A percentile compares a stretch with the other conserved stretches of the same genome.
Evolutionary conservation across 2,888 invertebrate genomes (phyloP).

Genomic region (Cerceris ruficornis): DNA sequence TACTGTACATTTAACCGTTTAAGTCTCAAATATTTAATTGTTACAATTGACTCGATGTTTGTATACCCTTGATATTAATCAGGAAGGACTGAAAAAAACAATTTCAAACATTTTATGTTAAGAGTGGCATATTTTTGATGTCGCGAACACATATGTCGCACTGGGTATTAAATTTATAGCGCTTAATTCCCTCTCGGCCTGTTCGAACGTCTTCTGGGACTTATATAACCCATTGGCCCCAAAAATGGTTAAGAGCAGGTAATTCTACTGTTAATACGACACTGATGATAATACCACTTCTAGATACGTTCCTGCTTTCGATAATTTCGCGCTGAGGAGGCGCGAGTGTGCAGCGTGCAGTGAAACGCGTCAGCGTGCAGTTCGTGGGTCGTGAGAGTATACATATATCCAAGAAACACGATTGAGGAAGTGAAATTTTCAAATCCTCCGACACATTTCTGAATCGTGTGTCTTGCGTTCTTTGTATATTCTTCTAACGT

Average conservation of each 20-base stretch:
- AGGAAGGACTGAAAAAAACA: no score
- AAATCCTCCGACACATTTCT: not conserved
- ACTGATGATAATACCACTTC: not conserved
- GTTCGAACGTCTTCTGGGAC: not conserved
- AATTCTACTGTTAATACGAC: no score
- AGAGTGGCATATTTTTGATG: no score
- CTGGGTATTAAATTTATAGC: no score
- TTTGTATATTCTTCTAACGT: not conserved
- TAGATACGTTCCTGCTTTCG: conserved; percentile 17
- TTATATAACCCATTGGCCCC: not conserved
- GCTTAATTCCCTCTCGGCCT: no score
- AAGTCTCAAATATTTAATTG: no score
- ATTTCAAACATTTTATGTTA: no score
- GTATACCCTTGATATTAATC: no score
- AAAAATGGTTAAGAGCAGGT: no score
- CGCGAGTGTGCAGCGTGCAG: conserved; percentile 46
- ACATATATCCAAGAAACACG: not conserved
- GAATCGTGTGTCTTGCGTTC: not conserved
- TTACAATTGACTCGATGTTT: no score
- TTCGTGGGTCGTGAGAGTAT: conserved; percentile 26
- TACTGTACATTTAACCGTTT: no score
- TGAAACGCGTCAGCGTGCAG: conserved; percentile 48
- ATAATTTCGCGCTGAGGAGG: conserved; percentile 32
- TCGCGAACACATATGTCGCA: no score
- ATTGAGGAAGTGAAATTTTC: not conserved